phyloP scores from a whole-genome alignment of 2,888 invertebrate species.

The Escarpia spicata region DNA sequence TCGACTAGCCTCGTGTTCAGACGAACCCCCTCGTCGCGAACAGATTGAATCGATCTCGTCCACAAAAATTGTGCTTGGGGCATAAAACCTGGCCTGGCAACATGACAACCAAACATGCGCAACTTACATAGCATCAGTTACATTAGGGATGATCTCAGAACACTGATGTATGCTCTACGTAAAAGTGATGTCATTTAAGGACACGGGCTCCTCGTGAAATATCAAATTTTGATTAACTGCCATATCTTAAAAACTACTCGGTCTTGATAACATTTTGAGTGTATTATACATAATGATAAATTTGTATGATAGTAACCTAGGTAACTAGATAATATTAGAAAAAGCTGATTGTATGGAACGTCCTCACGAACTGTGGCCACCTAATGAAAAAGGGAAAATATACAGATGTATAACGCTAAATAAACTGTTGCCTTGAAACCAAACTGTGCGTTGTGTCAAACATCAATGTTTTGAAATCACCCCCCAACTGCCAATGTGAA shows the following conservation, averaged over 20 bases:
- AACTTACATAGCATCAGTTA: background rate
- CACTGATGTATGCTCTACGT: background rate
- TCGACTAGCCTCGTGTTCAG: slow-evolving; percentile 96
- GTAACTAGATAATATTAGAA: no score
- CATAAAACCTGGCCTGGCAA: slow-evolving; percentile 90
- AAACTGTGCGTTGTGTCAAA: background rate
- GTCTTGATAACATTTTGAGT: no score
- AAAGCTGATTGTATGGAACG: no score
- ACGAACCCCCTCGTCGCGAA: slow-evolving; percentile 91
- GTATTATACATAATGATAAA: no score
- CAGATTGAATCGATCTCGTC: slow-evolving; percentile 99
- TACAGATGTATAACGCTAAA: background rate
- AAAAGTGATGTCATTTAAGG: background rate
- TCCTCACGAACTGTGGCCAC: no score
- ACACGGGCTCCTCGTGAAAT: no score
- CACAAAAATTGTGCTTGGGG: slow-evolving; percentile 97
- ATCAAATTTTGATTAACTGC: no score
- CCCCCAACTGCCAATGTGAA: background rate
- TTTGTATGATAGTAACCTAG: no score
- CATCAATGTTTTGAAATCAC: background rate
- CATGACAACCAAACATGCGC: background rate
- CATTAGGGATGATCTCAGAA: background rate
- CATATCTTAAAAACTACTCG: no score
- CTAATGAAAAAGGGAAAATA: background rate
- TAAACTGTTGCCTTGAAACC: background rate